These are phyloP conservation scores for Lamellibrachia luymesi DNA, from an alignment of 1,140 invertebrate species.

Conservation along the genomic window DNA sequence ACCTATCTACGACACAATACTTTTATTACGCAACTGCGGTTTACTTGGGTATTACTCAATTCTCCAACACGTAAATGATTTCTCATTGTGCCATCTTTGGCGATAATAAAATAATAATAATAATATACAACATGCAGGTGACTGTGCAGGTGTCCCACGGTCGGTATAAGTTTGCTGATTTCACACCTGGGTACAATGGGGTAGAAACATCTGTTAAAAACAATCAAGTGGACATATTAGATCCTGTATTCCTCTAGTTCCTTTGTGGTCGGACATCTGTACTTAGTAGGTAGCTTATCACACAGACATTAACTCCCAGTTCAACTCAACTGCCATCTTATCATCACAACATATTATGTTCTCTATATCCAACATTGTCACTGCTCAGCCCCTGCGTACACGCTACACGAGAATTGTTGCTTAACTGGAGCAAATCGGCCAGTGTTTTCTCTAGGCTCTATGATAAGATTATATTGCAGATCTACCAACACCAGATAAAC, in stretches of 20 bases:
- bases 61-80: neutral
- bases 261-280: too few species aligned
- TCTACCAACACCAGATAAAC: neutral
- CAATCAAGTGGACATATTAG: too few species aligned
- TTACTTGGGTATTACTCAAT: neutral
- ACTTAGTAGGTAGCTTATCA: too few species aligned
- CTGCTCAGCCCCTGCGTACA: neutral
- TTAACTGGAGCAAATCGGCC: neutral
- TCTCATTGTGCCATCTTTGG: neutral
- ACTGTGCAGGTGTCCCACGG: neutral
- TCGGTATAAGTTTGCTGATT: neutral
- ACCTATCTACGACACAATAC: neutral
- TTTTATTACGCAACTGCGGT: neutral
- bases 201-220: neutral
- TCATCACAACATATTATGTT: neutral
- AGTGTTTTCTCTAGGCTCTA: neutral
- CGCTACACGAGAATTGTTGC: neutral
- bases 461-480: neutral
- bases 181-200: neutral
- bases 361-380: neutral
- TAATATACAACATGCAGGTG: neutral
- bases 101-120: neutral
- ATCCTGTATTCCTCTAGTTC: too few species aligned
- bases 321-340: neutral
- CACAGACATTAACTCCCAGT: neutral